Conservation (phyloP, 2,888 invertebrate genomes). For the Habrosyne pyritoides region DNA sequence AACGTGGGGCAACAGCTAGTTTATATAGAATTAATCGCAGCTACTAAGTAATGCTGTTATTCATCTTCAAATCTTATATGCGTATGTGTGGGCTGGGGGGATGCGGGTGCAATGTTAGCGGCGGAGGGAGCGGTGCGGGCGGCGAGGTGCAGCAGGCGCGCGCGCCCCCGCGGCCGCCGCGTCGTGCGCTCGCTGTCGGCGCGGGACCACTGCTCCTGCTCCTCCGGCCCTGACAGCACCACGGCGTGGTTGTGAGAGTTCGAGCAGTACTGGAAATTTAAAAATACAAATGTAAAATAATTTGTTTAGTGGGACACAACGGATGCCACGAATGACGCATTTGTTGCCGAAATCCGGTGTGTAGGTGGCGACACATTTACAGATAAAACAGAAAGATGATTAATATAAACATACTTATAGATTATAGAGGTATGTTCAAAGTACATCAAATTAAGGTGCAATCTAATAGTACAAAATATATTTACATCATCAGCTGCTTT, state of each 20-base stretch:
- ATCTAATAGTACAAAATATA: neutral
- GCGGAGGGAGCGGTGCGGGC: constrained; percentile 52
- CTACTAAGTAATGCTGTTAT: too few species aligned
- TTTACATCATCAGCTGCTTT: constrained; percentile 74
- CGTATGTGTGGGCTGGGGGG: constrained; percentile 87
- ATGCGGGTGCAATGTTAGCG: constrained; percentile 57
- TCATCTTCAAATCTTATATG: constrained; percentile 88
- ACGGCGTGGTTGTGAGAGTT: constrained; percentile 42
- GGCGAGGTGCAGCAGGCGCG: constrained; percentile 32
- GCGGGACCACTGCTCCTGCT: constrained; percentile 91
- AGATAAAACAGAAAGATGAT: too few species aligned
- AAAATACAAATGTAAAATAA: too few species aligned
- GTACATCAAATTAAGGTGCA: too few species aligned
- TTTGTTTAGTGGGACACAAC: too few species aligned
- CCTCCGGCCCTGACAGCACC: constrained; percentile 85
- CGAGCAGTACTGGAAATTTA: constrained; percentile 56
- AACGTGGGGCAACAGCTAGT: too few species aligned
- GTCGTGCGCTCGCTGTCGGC: constrained; percentile 79
- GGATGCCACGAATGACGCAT: too few species aligned
- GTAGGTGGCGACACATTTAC: too few species aligned
- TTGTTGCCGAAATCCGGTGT: too few species aligned
- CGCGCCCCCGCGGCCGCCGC: constrained; percentile 75
- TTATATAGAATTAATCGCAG: too few species aligned
- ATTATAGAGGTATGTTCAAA: too few species aligned
- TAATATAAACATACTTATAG: too few species aligned